Evolutionary conservation across 2,113 vertebrate species (phyloP).

Genomic region (Spilogale gracilis): DNA sequence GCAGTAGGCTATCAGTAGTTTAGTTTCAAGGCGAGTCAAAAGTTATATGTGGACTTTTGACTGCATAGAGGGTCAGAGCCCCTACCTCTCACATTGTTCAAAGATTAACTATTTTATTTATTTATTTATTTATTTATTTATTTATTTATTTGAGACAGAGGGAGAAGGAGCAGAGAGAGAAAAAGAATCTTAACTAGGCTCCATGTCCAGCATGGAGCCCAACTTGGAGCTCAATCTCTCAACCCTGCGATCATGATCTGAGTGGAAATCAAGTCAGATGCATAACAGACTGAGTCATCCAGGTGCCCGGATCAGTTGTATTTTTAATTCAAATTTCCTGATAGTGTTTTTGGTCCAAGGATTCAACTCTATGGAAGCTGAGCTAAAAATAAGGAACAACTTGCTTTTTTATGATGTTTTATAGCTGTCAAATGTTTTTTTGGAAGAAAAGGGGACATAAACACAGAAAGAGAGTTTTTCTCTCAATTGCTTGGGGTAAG

Average conservation of each 20-base stretch:
- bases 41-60: not conserved
- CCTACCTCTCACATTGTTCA: not conserved
- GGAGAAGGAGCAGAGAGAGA: not conserved
- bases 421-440: not conserved
- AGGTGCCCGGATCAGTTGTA: not conserved
- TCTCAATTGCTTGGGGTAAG: not conserved
- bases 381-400: not conserved
- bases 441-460: not conserved
- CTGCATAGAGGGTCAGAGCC: not conserved
- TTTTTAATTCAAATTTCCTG: slow-evolving; percentile 53
- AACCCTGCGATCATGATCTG: not conserved
- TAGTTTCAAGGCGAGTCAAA: not conserved
- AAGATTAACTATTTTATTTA: not conserved
- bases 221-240: not conserved
- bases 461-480: not conserved
- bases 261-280: not conserved
- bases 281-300: not conserved
- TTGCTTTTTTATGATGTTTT: not conserved
- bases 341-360: not conserved
- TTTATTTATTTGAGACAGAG: not conserved
- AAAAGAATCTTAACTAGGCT: not conserved
- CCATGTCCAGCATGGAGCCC: not conserved
- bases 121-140: not conserved
- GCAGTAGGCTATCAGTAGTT: not conserved
- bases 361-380: not conserved